These are phyloP conservation scores for Chlorocebus sabaeus DNA, from an alignment of 2,113 vertebrate genomes.

Conservation along the genomic window DNA sequence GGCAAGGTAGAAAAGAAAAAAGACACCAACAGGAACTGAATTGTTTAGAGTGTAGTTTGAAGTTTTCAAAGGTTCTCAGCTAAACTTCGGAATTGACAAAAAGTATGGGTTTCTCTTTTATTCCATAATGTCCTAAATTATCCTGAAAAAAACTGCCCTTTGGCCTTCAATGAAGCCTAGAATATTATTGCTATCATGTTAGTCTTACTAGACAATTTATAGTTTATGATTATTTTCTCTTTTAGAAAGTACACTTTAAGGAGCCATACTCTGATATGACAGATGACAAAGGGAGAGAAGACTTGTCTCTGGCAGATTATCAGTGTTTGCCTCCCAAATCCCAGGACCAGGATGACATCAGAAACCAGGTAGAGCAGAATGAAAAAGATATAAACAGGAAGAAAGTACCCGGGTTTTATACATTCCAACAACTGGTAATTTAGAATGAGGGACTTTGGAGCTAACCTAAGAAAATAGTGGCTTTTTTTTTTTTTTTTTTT, in stretches of 20 bases:
- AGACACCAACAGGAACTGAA: not conserved
- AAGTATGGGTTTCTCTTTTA: constrained; percentile 23
- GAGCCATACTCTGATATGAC: constrained; percentile 24
- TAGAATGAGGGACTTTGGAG: not conserved
- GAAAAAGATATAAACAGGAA: not conserved
- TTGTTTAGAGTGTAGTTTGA: not conserved
- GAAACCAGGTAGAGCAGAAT: not conserved
- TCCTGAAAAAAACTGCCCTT: not conserved
- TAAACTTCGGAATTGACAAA: not conserved
- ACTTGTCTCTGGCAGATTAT: constrained; percentile 71
- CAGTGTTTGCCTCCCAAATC: constrained; percentile 82
- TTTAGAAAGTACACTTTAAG: constrained; percentile 57
- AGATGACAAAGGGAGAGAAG: constrained; percentile 41
- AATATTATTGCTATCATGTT: not conserved
- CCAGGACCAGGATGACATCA: constrained; percentile 62
- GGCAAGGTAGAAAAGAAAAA: not conserved
- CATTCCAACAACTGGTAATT: not conserved
- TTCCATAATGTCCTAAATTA: constrained; percentile 21
- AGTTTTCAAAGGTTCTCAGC: constrained; percentile 3
- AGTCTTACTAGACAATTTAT: not conserved
- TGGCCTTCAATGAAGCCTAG: not conserved
- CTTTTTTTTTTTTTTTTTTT: too few species aligned
- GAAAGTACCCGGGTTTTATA: constrained; percentile 1
- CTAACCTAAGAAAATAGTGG: not conserved
- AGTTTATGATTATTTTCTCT: not conserved